Evolutionary conservation across 2,113 vertebrate species (phyloP).

Genomic region (Gallinago media): DNA sequence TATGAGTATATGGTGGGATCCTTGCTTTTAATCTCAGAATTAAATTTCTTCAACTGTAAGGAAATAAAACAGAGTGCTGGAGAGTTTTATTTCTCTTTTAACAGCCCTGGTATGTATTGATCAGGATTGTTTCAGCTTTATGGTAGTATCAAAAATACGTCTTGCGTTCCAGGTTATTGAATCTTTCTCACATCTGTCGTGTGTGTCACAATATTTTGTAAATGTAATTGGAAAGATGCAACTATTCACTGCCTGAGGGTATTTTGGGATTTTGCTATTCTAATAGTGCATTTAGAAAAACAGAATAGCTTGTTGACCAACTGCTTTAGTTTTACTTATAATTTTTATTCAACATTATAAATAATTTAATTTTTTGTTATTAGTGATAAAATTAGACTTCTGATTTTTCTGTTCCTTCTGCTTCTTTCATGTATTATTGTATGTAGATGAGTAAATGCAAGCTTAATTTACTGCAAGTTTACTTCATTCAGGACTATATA

Average conservation of each 20-base stretch:
- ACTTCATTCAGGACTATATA: not conserved
- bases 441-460: not conserved
- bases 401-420: not conserved
- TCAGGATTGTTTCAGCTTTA: not conserved
- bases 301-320: not conserved
- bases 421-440: not conserved
- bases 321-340: not conserved
- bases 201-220: not conserved
- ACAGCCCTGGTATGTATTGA: not conserved
- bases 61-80: not conserved
- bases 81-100: not conserved
- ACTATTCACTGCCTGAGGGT: not conserved
- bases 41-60: not conserved
- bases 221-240: not conserved
- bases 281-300: not conserved
- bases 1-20: not conserved
- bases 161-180: not conserved
- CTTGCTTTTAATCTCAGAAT: not conserved
- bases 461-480: not conserved
- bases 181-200: not conserved
- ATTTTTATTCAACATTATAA: not conserved
- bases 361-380: not conserved
- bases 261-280: not conserved
- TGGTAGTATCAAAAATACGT: not conserved
- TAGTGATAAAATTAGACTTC: not conserved